A percentile compares a stretch with the other conserved stretches of the same genome.
These are phyloP conservation scores for Patella caerulea DNA, from an alignment of 2,888 invertebrate species.

Conservation along the genomic window DNA sequence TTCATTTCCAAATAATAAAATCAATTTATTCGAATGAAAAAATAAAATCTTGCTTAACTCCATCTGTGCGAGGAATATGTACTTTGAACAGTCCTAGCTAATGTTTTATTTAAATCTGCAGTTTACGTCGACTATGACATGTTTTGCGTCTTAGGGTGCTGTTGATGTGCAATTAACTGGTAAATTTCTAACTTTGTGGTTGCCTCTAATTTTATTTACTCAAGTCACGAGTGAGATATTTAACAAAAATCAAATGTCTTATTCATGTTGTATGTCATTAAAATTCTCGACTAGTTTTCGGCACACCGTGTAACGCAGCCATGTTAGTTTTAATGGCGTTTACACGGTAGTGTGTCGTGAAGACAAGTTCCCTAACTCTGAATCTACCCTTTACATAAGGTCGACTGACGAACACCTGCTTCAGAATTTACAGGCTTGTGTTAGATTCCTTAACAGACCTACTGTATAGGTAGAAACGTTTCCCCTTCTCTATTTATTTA, in stretches of 20 bases:
- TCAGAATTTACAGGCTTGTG: background rate
- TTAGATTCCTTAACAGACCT: slow-evolving; percentile 3
- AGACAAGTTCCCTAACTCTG: background rate
- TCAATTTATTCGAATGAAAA: no score
- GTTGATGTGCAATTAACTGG: no score
- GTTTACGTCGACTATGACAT: no score
- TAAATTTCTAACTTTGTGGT: background rate
- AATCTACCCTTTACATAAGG: slow-evolving; percentile 6
- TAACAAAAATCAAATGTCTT: background rate
- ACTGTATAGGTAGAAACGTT: slow-evolving; percentile 5
- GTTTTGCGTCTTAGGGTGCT: no score
- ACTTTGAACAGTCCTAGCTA: no score
- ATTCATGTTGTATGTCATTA: slow-evolving; percentile 10
- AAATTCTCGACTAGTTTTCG: background rate
- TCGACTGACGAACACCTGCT: slow-evolving; percentile 7
- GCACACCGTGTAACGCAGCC: background rate
- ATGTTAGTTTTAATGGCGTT: background rate
- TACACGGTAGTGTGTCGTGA: slow-evolving; percentile 5
- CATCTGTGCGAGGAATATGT: no score
- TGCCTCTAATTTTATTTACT: slow-evolving; percentile 3
- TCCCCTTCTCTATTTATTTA: slow-evolving; percentile 4
- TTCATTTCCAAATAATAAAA: no score
- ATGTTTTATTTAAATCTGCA: no score
- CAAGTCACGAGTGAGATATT: background rate
- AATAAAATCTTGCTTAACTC: no score